A percentile compares a stretch with the other conserved stretches of the same genome.
Evolutionary conservation across 1,140 invertebrate species (phyloP).

Genomic region (Lordiphosa stackelbergi): DNA sequence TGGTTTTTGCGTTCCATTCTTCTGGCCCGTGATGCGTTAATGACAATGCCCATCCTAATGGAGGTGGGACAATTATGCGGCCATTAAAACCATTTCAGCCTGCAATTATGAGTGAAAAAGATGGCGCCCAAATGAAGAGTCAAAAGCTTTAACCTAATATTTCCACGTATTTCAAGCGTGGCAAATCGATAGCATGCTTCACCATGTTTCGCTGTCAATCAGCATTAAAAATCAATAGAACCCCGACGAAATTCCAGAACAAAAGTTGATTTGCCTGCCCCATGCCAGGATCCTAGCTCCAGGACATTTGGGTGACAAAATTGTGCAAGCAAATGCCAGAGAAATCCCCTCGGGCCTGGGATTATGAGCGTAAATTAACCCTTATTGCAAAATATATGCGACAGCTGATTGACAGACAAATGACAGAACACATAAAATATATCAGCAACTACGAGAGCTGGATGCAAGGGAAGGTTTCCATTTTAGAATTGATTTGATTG

Average conservation of each 20-base stretch:
- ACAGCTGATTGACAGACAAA: conserved; percentile 75
- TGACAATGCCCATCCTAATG: conserved; percentile 29
- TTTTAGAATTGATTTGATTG: conserved; percentile 64
- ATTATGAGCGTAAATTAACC: conserved; percentile 75
- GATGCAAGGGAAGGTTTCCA: conserved; percentile 19
- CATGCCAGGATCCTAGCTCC: conserved; percentile 17
- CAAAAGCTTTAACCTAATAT: conserved; percentile 12
- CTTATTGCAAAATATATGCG: conserved; percentile 74
- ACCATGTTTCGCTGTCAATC: conserved; percentile 52
- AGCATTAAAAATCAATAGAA: conserved; percentile 67
- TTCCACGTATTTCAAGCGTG: background rate
- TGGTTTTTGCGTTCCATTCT: conserved; percentile 36
- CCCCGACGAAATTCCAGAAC: conserved; percentile 20
- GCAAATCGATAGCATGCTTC: conserved; percentile 10
- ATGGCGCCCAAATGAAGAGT: conserved; percentile 58
- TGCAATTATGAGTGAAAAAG: conserved; percentile 40
- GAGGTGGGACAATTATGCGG: conserved; percentile 50
- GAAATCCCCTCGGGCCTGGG: conserved; percentile 31
- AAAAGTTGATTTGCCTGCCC: conserved; percentile 11
- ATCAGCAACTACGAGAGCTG: background rate
- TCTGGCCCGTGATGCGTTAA: conserved; percentile 15
- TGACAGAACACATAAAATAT: conserved; percentile 67
- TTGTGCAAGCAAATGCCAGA: conserved; percentile 43
- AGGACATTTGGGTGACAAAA: conserved; percentile 64
- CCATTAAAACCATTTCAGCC: conserved; percentile 54